Base-by-base conservation (phyloP, 2,888 invertebrate species). In the Cerastoderma edule region DNA sequence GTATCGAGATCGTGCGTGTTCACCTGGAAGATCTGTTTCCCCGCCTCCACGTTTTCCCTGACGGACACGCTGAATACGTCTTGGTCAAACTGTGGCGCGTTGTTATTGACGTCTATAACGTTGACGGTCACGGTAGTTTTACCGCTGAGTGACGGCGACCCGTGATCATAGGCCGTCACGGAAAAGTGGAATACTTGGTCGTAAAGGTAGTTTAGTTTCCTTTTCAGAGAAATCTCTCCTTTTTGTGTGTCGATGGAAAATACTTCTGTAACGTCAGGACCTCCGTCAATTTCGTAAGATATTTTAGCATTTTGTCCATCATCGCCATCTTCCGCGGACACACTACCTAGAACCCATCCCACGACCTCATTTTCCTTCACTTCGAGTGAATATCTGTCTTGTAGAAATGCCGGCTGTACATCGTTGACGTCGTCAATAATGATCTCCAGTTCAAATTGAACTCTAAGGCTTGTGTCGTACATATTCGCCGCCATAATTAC, bases 191-290 rank as follows among this genome's bases (percentile, higher is more conserved):
- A 98, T 90, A 96, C 95, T 80, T 94, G 95, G 87, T 96, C 95
- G 1, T 96, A 94, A 93, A 98, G 98, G 35, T 98, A 95, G 93
- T 98, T 98, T 69, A 98, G 93, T 87, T 96, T 95, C 0, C 96
- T 96, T 80, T 97, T 96, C 0, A 97, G 95, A 91, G 96, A 96
- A 8, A 99, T 93, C 85, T 96, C 96, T 0, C 97, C 98, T 0
- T 95, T 95, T 80, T 96, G 96, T 63, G 96, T 95, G 90, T 98
- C 97, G 64, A 98, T 94, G 10, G 30, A 32, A 71, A 88, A 87
- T 35, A 60, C 50, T 46, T 75, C 80, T 13, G 13, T 22, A n/a
- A 24, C 24, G 8, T 60, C 60, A 10, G 35, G 24, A 57, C 74
- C 56, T 35, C 39, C 28, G 48, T 24, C 22, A 32, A 85, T 72